Evolutionary conservation across 2,797 vertebrate species (phyloP).

Genomic region (Sardinella longiceps): DNA sequence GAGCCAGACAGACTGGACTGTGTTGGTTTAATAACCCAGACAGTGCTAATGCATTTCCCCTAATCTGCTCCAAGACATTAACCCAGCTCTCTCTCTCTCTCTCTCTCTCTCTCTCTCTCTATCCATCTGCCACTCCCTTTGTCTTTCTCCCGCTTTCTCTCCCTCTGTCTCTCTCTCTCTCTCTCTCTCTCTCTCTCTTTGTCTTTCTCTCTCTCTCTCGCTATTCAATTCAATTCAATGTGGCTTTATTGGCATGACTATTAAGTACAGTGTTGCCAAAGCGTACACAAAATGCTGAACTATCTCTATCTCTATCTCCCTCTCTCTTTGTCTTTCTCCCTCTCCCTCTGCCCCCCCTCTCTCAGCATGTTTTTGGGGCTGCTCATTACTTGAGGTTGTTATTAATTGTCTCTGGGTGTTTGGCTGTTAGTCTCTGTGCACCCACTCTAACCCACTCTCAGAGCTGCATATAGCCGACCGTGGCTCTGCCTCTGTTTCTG

Average conservation of each 20-base stretch:
- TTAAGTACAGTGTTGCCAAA: too few species aligned
- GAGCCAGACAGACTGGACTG: background rate
- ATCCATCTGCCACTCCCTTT: background rate
- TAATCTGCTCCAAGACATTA: slow-evolving; percentile 3
- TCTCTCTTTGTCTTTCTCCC: background rate
- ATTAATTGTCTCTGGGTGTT: background rate
- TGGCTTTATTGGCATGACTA: too few species aligned
- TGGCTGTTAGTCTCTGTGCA: background rate
- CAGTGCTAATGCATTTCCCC: slow-evolving; percentile 13
- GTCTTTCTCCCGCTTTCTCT: background rate
- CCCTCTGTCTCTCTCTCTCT: too few species aligned
- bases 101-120: background rate
- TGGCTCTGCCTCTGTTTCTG: too few species aligned
- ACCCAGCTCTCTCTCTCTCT: background rate
- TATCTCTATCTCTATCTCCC: background rate
- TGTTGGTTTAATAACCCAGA: background rate
- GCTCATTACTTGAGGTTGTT: background rate
- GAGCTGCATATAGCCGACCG: background rate
- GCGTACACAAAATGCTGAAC: too few species aligned
- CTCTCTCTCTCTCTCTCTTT: too few species aligned
- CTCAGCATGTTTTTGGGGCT: background rate
- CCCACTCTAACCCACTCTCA: too few species aligned
- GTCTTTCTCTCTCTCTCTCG: background rate
- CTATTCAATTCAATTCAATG: too few species aligned
- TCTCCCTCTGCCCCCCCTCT: background rate